Evolutionary conservation across 2,888 invertebrate genomes (phyloP).

Genomic region (Linyphia triangularis): DNA sequence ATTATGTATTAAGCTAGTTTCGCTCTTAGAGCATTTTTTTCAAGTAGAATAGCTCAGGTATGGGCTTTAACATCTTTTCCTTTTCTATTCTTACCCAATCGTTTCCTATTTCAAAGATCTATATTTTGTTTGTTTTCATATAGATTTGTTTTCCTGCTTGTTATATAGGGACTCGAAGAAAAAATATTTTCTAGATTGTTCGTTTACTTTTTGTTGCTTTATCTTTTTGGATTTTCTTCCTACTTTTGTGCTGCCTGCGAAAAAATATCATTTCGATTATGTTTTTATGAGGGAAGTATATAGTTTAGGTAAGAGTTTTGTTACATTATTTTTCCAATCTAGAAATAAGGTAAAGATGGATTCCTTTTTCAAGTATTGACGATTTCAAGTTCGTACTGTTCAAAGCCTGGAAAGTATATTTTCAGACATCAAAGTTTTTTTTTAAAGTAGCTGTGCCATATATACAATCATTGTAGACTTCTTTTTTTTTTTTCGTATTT

Average conservation of each 20-base stretch:
- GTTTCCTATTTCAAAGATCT: slow-evolving; percentile 24
- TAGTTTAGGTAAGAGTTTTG: slow-evolving; percentile 47
- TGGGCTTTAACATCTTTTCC: not conserved
- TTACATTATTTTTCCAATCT: slow-evolving; percentile 28
- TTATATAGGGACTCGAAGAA: slow-evolving; percentile 26
- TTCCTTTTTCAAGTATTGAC: slow-evolving; percentile 33
- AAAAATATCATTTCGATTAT: slow-evolving; percentile 59
- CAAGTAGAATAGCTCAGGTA: not conserved
- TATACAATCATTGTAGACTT: not conserved
- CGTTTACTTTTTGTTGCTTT: not conserved
- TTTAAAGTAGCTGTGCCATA: not conserved
- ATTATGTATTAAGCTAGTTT: slow-evolving; percentile 34
- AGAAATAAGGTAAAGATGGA: slow-evolving; percentile 11
- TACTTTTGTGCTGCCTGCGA: slow-evolving; percentile 1
- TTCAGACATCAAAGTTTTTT: slow-evolving; percentile 5
- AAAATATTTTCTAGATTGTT: slow-evolving; percentile 25
- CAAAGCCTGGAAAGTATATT: not conserved
- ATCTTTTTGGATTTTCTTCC: slow-evolving; percentile 15
- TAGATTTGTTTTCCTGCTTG: slow-evolving; percentile 45
- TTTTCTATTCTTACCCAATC: not conserved
- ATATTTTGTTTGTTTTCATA: slow-evolving; percentile 27
- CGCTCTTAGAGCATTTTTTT: not conserved
- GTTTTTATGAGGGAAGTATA: slow-evolving; percentile 48
- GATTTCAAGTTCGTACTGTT: slow-evolving; percentile 10
- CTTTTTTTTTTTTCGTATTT: not conserved